phyloP scores from a whole-genome alignment of 2,113 vertebrate genomes.

The Girardinichthys multiradiatus region DNA sequence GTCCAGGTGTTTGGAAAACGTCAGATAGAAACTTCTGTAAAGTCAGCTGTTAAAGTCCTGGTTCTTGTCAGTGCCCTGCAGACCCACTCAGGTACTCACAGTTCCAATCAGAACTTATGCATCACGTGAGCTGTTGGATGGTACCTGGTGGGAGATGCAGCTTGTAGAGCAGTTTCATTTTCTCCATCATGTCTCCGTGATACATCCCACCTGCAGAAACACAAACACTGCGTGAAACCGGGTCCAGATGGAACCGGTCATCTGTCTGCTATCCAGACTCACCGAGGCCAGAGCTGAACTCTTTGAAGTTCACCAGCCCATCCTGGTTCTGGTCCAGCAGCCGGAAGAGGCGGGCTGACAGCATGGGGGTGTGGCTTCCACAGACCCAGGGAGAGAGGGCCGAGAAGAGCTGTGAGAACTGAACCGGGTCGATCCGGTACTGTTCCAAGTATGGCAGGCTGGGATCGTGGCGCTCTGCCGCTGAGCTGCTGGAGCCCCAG shows the following conservation, averaged over 20 bases:
- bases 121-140: constrained; percentile 1
- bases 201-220: constrained; percentile 89
- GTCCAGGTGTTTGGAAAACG: too few species aligned
- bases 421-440: constrained; percentile 89
- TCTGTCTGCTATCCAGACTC: constrained; percentile 33
- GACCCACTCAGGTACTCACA: background rate
- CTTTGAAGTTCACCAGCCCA: constrained; percentile 96
- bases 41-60: background rate
- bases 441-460: constrained; percentile 97
- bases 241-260: too few species aligned
- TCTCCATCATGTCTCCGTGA: constrained; percentile 95
- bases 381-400: constrained; percentile 89
- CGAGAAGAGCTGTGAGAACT: constrained; percentile 89
- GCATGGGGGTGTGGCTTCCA: constrained; percentile 82
- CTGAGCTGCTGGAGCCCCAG: constrained; percentile 86
- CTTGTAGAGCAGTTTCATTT: constrained; percentile 95
- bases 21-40: background rate
- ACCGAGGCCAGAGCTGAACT: constrained; percentile 96
- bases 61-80: background rate
- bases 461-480: constrained; percentile 87
- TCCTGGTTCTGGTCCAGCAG: constrained; percentile 93
- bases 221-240: background rate
- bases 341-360: constrained; percentile 90
- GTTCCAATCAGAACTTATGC: background rate
- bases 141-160: constrained; percentile 94